A percentile compares a stretch with the other conserved stretches of the same genome.
Conservation (phyloP, 2,797 vertebrate species). For the Spheniscus humboldti region DNA sequence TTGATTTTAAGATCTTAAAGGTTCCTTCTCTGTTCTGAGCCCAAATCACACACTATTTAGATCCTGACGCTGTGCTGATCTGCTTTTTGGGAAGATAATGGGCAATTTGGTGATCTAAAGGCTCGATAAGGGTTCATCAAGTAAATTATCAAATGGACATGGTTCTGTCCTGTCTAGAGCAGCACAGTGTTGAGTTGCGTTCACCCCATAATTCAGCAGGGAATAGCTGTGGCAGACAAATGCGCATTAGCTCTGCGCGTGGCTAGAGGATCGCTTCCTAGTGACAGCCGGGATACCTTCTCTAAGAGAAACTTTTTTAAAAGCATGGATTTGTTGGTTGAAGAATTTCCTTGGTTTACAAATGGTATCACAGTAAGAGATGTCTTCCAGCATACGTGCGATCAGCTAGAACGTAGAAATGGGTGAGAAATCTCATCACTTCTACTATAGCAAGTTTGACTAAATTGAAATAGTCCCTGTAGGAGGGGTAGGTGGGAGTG, state of each 20-base stretch:
- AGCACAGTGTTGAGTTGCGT: neutral
- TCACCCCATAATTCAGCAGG: neutral
- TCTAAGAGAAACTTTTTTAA: neutral
- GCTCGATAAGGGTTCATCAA: neutral
- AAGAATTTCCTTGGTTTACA: neutral
- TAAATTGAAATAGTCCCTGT: neutral
- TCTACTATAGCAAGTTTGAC: neutral
- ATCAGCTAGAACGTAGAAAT: neutral
- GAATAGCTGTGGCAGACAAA: neutral
- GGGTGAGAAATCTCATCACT: neutral
- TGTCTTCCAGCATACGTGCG: neutral
- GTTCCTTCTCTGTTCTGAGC: neutral
- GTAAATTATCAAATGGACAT: neutral
- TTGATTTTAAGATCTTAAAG: neutral
- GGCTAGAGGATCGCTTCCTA: neutral
- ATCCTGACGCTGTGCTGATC: neutral
- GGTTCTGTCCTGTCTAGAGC: neutral
- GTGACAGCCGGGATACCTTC: neutral
- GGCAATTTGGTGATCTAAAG: neutral
- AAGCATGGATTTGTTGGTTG: neutral
- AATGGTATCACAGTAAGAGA: neutral
- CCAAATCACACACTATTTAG: neutral
- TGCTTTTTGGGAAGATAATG: neutral
- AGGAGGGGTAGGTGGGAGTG: neutral
- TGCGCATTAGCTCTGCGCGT: accelerated